Evolutionary conservation across 2,113 vertebrate genomes (phyloP), one percentile per base, ranked within the genome.

Genomic region (Peromyscus polionotus): DNA sequence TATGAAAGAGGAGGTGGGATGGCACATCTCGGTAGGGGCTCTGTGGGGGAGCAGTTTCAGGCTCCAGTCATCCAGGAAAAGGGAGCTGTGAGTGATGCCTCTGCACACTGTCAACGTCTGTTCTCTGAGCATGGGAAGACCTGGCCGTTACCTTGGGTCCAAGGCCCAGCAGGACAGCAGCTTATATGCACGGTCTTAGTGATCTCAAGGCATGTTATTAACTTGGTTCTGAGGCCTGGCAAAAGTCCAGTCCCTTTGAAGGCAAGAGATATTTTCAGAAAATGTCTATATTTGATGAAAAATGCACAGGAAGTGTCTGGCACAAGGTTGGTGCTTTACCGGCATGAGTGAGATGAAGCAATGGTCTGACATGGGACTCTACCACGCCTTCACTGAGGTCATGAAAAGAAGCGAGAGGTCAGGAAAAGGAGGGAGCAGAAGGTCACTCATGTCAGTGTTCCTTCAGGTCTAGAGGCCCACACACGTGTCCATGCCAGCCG

Each of bases 241-340:
- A n/a, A 84, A 28, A 84, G 36, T 85, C 14, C 81, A 63, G 59
- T 65, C 14, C 63, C n/a, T 31, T 42, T 45, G 81, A 85, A 45
- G 59, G 81, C 59, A 63, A 85, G n/a, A 85, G 22, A 84, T 84
- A 84, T 63, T 84, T 84, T 63, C n/a, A 63, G 57, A 84, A 84
- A 39, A 39, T 63, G 81, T 63, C 81, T 65, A 31, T 19, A 45
- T 19, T 85, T 85, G 81, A 85, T 85, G n/a, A 63, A 63, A 83
- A 84, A 14, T 84, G 24, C 33, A 31, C 26, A n/a, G 76, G 79
- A 80, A 88, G 39, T 24, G n/a, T 33, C 57, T 89, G 81, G 17
- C 36, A 22, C 14, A 22, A 45, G 11, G 36, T 45, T 61, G 75
- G 33, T 28, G 1, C 26, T 73, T 90, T 73, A 51, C 33, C 57